Conservation (phyloP, 1,140 invertebrate species). For the Ericerus pela region DNA sequence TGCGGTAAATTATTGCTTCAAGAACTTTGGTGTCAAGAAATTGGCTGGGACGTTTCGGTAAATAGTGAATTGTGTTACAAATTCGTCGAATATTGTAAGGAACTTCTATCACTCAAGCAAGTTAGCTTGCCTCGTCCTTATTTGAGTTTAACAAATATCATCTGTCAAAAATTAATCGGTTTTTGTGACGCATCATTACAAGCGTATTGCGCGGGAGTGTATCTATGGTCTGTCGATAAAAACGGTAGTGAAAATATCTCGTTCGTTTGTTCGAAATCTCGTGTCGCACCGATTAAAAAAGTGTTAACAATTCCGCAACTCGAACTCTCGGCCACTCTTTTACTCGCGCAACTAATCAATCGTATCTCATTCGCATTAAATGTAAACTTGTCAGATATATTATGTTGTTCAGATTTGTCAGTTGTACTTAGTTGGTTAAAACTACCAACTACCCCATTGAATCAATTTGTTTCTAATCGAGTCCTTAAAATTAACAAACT, state of each 20-base stretch:
- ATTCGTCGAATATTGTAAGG: background rate
- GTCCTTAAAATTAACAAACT: constrained; percentile 1
- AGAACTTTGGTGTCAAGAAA: constrained; percentile 19
- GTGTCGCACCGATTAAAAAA: constrained; percentile 28
- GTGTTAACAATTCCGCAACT: constrained; percentile 28
- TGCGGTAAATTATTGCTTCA: constrained; percentile 26
- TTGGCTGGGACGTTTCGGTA: constrained; percentile 23
- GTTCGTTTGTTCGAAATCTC: constrained; percentile 26
- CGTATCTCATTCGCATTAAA: constrained; percentile 2
- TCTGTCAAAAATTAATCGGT: constrained; percentile 1
- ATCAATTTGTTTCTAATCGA: constrained; percentile 22
- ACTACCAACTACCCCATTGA: constrained; percentile 15
- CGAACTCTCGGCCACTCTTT: constrained; percentile 29
- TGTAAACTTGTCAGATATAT: constrained; percentile 2
- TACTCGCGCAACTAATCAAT: constrained; percentile 21
- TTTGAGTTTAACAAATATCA: background rate
- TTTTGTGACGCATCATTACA: constrained; percentile 15
- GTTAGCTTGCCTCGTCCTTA: background rate
- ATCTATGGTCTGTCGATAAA: background rate
- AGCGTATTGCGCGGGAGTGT: constrained; percentile 15
- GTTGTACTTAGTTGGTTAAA: constrained; percentile 22
- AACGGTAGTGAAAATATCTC: constrained; percentile 13
- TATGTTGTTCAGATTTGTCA: constrained; percentile 22
- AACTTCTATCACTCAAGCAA: background rate
- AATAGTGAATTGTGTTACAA: constrained; percentile 11